These are phyloP conservation scores for Rhyacophila brunnea DNA, from an alignment of 1,140 invertebrate species.

Conservation along the genomic window DNA sequence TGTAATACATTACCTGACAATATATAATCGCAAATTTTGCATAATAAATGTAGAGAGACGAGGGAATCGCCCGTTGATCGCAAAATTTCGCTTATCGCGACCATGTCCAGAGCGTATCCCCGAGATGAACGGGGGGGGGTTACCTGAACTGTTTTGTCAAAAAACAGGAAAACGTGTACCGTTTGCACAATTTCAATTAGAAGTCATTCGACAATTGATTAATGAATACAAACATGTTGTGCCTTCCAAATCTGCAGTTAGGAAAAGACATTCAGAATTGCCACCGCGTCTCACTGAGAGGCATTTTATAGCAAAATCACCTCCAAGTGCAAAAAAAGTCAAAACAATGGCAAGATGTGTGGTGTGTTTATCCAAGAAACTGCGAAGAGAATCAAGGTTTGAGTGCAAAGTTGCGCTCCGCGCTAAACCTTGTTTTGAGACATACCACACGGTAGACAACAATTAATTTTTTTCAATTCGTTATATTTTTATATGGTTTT, in stretches of 20 bases:
- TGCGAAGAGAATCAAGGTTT: slow-evolving; percentile 24
- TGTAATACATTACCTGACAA: too few relatives aligned
- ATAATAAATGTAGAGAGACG: too few relatives aligned
- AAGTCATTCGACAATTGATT: slow-evolving; percentile 21
- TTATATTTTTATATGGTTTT: not conserved
- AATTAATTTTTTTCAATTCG: slow-evolving; percentile 3
- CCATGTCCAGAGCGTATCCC: too few relatives aligned
- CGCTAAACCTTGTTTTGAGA: slow-evolving; percentile 23
- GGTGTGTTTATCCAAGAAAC: slow-evolving; percentile 19
- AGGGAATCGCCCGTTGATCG: too few relatives aligned
- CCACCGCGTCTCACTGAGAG: slow-evolving; percentile 20
- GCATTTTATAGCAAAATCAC: slow-evolving; percentile 21
- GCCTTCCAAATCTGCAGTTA: not conserved
- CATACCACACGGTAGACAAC: slow-evolving; percentile 23
- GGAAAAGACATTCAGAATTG: slow-evolving; percentile 16
- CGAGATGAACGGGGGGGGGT: too few relatives aligned
- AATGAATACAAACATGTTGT: slow-evolving; percentile 11
- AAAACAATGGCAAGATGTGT: slow-evolving; percentile 13
- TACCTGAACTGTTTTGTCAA: too few relatives aligned
- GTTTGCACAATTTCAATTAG: slow-evolving; percentile 19
- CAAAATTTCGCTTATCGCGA: too few relatives aligned
- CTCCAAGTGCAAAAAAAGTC: slow-evolving; percentile 10
- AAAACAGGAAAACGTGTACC: slow-evolving; percentile 18
- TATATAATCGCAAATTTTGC: too few relatives aligned
- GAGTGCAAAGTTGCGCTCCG: slow-evolving; percentile 22